Evolutionary conservation across 2,888 invertebrate genomes (phyloP).

Genomic region (Gnatocerus cornutus): DNA sequence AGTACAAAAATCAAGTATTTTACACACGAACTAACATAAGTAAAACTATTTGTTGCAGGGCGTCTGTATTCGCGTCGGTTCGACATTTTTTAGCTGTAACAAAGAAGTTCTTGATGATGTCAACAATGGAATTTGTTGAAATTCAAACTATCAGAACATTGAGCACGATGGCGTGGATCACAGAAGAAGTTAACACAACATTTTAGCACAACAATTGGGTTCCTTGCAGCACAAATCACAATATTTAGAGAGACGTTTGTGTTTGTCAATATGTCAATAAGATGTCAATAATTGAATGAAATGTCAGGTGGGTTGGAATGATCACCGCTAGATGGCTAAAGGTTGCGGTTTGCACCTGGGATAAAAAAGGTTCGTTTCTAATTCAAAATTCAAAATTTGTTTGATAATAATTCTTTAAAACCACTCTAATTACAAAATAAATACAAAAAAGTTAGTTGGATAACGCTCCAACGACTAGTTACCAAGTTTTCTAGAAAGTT

Average conservation of each 20-base stretch:
- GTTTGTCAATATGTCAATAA: conserved; percentile 19
- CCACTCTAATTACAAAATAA: too few relatives aligned
- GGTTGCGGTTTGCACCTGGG: too few relatives aligned
- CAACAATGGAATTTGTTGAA: conserved; percentile 4
- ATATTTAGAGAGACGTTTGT: not conserved
- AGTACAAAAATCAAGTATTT: conserved; percentile 93
- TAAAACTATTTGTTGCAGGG: conserved; percentile 76
- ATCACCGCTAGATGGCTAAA: too few relatives aligned
- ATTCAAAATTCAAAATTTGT: too few relatives aligned
- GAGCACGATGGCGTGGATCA: conserved; percentile 14
- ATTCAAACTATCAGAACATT: conserved; percentile 11
- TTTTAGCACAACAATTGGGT: conserved; percentile 12
- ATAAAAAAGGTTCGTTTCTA: too few relatives aligned
- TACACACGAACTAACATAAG: conserved; percentile 89
- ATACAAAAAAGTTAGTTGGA: too few relatives aligned
- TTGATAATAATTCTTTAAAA: too few relatives aligned
- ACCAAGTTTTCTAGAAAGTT: too few relatives aligned
- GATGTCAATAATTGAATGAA: not conserved
- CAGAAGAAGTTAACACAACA: conserved; percentile 15
- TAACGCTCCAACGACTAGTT: too few relatives aligned
- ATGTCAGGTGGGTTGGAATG: not conserved
- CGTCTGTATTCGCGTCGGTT: conserved; percentile 74
- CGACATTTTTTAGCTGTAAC: conserved; percentile 69
- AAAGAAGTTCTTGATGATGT: conserved; percentile 33
- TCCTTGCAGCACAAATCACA: not conserved